Base-by-base conservation (phyloP, 2,113 vertebrate genomes). In the Clinocottus analis region DNA sequence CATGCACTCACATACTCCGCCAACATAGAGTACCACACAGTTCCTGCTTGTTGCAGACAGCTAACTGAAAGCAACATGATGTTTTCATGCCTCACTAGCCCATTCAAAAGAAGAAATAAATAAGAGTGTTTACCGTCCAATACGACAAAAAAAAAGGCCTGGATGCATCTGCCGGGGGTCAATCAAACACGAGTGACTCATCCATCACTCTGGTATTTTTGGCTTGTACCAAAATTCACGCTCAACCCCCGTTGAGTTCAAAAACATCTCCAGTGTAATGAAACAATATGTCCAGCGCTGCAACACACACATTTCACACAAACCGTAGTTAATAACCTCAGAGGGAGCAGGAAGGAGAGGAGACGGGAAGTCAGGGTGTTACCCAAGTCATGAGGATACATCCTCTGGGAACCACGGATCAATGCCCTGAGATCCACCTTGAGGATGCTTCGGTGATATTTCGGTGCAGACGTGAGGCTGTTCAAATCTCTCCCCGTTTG, bases 181-280 rank as follows among this genome's bases (percentile, higher is more conserved):
- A 68, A 83, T 66, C 67, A 43, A 41, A 43, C 59, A 60, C 21
- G 7, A 71, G 8, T 33, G 47, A 39, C 25, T 66, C 51, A 72
- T 43, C 23, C 5, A 51, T 82, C 73, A 69, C 23, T 39, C 69
- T 2, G 41, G 29, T 7, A 7, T 33, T 0, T 67, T 67, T 31
- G 2, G 19, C 64, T 49, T 49, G 14, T 19, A 43, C 27, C 29
- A 31, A 31, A 31, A 31, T 45, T 19, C 23, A 55, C 19, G 4
- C n/a, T 63, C 37, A 45, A 11, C 55, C 12, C 19, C 12, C 23
- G 21, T 33, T 49, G 7, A 35, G 19, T 35, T 61, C 0, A 72
- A 49, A 60, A 60, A 11, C 39, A 41, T 0, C 0, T 31, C 11
- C 5, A 17, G 11, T 56, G 49, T 23, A 17, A 45, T 45, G 43